These are phyloP conservation scores for Amblyjoppa fuscipennis DNA, from an alignment of 2,888 invertebrate genomes.

Conservation along the genomic window DNA sequence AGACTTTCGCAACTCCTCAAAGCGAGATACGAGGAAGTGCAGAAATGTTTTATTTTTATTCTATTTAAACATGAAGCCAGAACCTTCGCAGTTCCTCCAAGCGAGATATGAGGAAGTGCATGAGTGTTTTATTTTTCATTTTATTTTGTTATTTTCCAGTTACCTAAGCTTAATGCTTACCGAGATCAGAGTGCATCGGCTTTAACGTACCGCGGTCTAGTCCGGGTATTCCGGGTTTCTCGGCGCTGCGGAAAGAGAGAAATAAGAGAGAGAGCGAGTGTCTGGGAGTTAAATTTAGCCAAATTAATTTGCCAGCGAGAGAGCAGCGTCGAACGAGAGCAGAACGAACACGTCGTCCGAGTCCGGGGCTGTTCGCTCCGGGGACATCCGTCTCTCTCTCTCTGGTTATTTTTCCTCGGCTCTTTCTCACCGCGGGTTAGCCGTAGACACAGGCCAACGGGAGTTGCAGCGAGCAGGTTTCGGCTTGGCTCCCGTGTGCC, in stretches of 20 bases:
- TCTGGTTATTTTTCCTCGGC: conserved; percentile 4
- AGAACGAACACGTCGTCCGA: conserved; percentile 61
- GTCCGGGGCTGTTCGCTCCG: conserved; percentile 18
- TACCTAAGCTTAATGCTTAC: background rate
- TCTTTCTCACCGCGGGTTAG: background rate
- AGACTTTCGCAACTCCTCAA: background rate
- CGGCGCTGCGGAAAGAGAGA: conserved; percentile 30
- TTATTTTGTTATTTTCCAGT: conserved; percentile 2
- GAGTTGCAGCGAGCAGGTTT: conserved; percentile 35
- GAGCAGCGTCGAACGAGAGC: conserved; percentile 63
- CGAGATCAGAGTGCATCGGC: conserved; percentile 40
- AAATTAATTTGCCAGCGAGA: conserved; percentile 71
- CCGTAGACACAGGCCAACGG: conserved; percentile 5
- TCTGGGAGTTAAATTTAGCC: conserved; percentile 71
- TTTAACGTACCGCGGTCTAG: conserved; percentile 52
- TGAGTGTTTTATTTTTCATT: background rate
- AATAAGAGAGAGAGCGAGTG: conserved; percentile 19
- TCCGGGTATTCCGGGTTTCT: conserved; percentile 37
- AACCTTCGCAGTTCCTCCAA: background rate
- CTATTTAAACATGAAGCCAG: background rate
- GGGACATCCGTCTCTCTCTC: background rate
- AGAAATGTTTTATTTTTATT: background rate
- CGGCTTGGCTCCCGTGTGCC: conserved; percentile 16
- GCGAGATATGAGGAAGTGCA: conserved; percentile 6
- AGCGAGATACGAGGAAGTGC: conserved; percentile 1